Base-by-base conservation (phyloP, 1,140 invertebrate genomes). In the Bradysia coprophila region DNA sequence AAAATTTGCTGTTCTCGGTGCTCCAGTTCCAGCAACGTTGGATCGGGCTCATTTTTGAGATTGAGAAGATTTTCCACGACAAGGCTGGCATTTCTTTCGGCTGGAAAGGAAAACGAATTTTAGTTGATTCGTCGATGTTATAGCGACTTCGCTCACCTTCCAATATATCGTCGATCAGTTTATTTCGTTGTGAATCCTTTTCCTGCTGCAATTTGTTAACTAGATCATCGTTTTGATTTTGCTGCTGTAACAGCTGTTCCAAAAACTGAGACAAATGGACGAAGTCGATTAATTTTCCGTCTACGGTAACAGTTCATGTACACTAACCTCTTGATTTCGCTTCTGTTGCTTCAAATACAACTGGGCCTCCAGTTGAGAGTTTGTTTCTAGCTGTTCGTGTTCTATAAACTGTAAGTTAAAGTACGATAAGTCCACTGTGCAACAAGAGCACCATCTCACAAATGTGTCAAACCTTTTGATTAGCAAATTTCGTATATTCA, bases 171-270 rank as follows among this genome's bases (percentile, higher is more conserved):
- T 69, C 61, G 41, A 75, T 65, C 22, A 82, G 59, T 51, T 64
- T 64, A 47, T 66, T 61, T 51, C 73, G 64, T 46, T 81, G 77
- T 19, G 57, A 46, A 49, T 81, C 76, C 54, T 64, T 70, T 48
- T 66, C 59, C 48, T 68, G 67, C 50, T 81, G 78, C 44, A 80
- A 64, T 59, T 72, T 75, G 44, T 66, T 66, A 40, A 81, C 67
- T 60, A 78, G 68, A 44, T 53, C 55, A 50, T 79, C 75, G 20
- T 79, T 56, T 48, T 73, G 66, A 41, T 63, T 66, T 55, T 80
- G 75, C 48, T 78, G 71, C 50, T 68, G 50, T 24, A 71, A 58
- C 41, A 79, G 61, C 48, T 73, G 67, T 46, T 68, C 58, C 13
- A 82, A 52, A 45, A 81, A 67, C 64, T 75, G 47, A n/a, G n/a